Evolutionary conservation across 2,888 invertebrate genomes (phyloP).

Genomic region (Phymatocera aterrima): DNA sequence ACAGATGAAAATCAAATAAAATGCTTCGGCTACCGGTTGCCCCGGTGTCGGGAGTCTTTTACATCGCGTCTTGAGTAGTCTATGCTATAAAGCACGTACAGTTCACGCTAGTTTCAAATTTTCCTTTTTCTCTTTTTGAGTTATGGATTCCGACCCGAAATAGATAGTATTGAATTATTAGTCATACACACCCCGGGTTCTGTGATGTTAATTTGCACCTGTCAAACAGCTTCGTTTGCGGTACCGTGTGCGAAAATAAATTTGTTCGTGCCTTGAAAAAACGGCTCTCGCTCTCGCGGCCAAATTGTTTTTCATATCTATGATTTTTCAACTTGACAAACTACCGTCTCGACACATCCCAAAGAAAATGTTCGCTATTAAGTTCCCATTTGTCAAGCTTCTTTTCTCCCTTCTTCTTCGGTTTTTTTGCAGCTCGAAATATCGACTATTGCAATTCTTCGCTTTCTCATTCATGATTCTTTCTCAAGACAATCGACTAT

Average conservation of each 20-base stretch:
- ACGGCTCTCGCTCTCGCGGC: neutral
- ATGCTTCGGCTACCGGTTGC: neutral
- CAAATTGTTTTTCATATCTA: neutral
- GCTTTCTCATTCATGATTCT: no score
- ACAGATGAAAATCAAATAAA: neutral
- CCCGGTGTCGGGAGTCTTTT: neutral
- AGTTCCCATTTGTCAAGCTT: constrained; percentile 10
- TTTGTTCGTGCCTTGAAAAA: neutral
- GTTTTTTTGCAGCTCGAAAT: neutral
- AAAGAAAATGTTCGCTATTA: neutral
- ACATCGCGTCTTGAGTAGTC: neutral
- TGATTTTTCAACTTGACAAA: constrained; percentile 19
- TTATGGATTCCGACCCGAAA: no score
- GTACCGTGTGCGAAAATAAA: neutral
- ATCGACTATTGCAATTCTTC: no score
- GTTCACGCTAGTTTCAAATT: no score
- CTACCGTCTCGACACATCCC: neutral
- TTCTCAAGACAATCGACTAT: no score
- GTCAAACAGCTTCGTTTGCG: constrained; percentile 13
- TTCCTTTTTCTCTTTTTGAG: no score
- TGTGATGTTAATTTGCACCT: constrained; percentile 15
- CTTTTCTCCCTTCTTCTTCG: neutral
- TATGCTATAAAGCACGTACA: neutral
- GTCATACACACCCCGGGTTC: neutral
- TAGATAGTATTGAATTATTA: constrained; percentile 4